Conservation (phyloP, 2,113 vertebrate species). For the Syrmaticus mikado region DNA sequence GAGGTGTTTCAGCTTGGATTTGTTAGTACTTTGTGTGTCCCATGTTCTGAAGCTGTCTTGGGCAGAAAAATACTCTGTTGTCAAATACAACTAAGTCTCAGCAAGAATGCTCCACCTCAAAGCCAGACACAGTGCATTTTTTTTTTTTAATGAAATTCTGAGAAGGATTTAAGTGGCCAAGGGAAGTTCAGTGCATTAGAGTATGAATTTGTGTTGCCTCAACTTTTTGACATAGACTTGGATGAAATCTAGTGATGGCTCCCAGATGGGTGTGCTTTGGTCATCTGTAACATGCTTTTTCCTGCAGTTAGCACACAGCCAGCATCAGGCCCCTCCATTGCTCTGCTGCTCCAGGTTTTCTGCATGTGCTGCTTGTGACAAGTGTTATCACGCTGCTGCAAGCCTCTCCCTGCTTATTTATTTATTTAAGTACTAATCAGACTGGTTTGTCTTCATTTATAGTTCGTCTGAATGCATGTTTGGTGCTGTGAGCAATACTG, state of each 20-base stretch:
- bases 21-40: neutral
- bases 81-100: neutral
- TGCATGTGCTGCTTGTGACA: neutral
- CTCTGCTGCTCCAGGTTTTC: neutral
- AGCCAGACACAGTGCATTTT: neutral
- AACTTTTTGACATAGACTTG: neutral
- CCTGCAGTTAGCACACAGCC: neutral
- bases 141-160: neutral
- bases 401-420: neutral
- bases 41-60: neutral
- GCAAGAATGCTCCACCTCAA: neutral
- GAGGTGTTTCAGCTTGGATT: neutral
- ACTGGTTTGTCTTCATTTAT: neutral
- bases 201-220: neutral
- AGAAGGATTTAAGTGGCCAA: neutral
- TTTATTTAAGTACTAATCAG: neutral
- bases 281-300: neutral
- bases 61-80: neutral
- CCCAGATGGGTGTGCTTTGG: neutral
- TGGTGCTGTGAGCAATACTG: neutral
- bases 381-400: neutral
- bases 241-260: neutral
- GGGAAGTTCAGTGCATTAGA: neutral
- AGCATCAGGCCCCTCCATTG: neutral
- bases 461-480: neutral